Conservation (phyloP, 1,140 invertebrate genomes). For the Phymorhynchus buccinoides region DNA sequence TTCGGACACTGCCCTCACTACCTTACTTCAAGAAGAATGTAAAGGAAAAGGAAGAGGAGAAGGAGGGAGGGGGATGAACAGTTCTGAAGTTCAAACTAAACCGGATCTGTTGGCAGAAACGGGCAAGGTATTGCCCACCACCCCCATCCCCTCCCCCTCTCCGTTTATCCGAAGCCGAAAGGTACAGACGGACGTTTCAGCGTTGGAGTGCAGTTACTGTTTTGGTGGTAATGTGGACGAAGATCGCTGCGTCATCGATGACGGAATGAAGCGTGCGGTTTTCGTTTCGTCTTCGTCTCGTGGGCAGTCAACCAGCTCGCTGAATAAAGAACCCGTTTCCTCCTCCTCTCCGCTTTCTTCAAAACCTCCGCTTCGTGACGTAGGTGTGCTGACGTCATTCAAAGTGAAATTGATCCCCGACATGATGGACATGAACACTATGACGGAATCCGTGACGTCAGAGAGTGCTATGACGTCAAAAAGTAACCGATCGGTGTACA, state of each 20-base stretch:
- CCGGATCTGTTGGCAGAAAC: conserved; percentile 41
- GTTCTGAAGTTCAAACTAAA: not conserved
- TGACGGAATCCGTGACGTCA: conserved; percentile 3
- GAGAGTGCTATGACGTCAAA: conserved; percentile 44
- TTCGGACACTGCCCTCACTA: not conserved
- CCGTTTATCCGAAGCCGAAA: conserved; percentile 60
- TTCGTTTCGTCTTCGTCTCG: not conserved
- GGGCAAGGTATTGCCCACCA: not conserved
- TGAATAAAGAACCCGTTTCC: not conserved
- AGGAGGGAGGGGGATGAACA: not conserved
- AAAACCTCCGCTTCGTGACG: not conserved
- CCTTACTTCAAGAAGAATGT: not conserved
- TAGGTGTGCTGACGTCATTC: conserved; percentile 30
- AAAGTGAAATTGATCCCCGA: conserved; percentile 18
- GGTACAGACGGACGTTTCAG: conserved; percentile 63
- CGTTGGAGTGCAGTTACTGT: conserved; percentile 28
- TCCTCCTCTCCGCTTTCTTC: not conserved
- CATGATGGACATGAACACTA: conserved; percentile 40
- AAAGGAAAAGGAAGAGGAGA: not conserved
- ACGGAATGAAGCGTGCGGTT: not conserved
- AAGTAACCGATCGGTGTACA: conserved; percentile 41
- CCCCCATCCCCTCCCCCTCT: conserved; percentile 25
- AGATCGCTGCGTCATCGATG: not conserved
- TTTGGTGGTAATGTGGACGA: not conserved
- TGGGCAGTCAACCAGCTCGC: not conserved